phyloP scores from a whole-genome alignment of 2,797 vertebrate genomes.

The Rhinatrema bivittatum region DNA sequence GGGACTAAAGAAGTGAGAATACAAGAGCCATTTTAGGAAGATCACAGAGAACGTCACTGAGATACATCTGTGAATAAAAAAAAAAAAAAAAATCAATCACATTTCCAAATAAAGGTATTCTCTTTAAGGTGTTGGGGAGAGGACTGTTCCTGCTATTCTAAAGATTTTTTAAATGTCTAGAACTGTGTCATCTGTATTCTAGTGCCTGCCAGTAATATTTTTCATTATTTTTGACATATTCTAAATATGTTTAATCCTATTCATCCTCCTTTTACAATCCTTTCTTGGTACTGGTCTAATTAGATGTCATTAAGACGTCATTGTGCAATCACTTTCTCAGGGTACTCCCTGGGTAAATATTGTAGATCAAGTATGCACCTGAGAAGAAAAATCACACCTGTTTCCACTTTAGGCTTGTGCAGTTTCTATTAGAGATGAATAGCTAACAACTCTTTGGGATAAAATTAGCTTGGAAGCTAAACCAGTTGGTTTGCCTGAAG shows the following conservation, averaged over 20 bases:
- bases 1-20: no score
- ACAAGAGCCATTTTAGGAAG: no score
- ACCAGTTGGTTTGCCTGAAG: slow-evolving; percentile 25
- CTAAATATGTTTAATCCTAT: not conserved
- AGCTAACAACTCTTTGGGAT: slow-evolving; percentile 7
- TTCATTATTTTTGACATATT: no score
- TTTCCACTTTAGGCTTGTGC: slow-evolving; percentile 10
- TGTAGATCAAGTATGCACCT: slow-evolving; percentile 15
- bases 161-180: slow-evolving; percentile 15
- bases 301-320: not conserved
- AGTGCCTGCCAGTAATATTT: no score
- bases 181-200: not conserved
- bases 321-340: slow-evolving; percentile 8
- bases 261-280: not conserved
- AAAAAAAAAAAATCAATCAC: no score
- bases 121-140: no score
- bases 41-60: no score
- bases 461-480: slow-evolving; percentile 30
- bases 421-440: slow-evolving; percentile 10
- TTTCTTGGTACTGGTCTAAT: not conserved
- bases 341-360: slow-evolving; percentile 19
- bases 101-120: no score
- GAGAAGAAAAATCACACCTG: slow-evolving; percentile 15
- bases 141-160: slow-evolving; percentile 2
- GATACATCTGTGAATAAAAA: no score